Evolutionary conservation across 2,888 invertebrate genomes (phyloP), one percentile per base, ranked within the genome.

Genomic region (Pegoplata infirma): DNA sequence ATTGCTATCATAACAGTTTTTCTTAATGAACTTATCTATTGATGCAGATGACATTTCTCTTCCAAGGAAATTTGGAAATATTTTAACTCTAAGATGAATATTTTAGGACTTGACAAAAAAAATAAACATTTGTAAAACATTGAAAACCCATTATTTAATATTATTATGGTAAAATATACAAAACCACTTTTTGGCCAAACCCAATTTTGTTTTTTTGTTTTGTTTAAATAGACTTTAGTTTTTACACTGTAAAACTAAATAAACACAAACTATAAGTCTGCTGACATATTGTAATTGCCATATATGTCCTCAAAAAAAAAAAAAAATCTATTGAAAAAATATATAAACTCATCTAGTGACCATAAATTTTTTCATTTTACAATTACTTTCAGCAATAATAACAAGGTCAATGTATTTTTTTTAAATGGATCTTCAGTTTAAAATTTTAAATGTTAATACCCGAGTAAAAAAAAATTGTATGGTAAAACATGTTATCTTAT

Each of bases 351-450:
- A 47, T 63, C n/a, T 32, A 53, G 14, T 75, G 71, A 64, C 51
- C 55, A 75, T 71, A 72, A 79, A 79, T 63, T 79, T n/a, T n/a
- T 16, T 66, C 61, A 56, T 59, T 56, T 78, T 53, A 47, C 63
- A 51, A 61, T 56, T 59, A 23, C 40, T 47, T 61, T 10, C 61
- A 72, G 28, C 66, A 25, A 56, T 28, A 32, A 56, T 23, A 71
- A 51, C 78, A 79, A 79, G 78, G 78, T 63, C 67, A 79, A 47
- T 25, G 61, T 44, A 66, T 69, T 61, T 66, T n/a, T n/a, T 56
- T 61, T 47, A 69, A 73, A 77, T 72, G 63, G 53, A 53, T 73
- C 58, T 68, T 68, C 21, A 56, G 8, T 14, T 44, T 44, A 16
- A 23, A 73, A 6, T 25, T 6, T 25, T 25, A 25, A 25, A 36